These are phyloP conservation scores for Rhynchotus rufescens DNA, from an alignment of 2,797 vertebrate species.

Conservation along the genomic window DNA sequence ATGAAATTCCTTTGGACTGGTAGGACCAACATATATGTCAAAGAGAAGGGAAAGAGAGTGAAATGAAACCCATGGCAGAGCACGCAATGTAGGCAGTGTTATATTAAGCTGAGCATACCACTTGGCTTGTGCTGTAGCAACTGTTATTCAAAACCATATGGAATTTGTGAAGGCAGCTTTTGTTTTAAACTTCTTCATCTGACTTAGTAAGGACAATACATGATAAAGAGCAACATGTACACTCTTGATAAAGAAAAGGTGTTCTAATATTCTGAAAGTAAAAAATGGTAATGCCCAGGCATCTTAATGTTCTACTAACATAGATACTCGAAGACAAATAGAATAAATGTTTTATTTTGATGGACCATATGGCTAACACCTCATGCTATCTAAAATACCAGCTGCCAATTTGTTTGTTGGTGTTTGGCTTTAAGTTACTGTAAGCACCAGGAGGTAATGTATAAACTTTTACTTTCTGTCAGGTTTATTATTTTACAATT, in stretches of 20 bases:
- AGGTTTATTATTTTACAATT: constrained; percentile 4
- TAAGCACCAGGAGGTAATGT: constrained; percentile 9
- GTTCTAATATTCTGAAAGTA: not conserved
- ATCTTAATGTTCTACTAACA: not conserved
- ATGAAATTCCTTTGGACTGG: not conserved
- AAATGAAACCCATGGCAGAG: not conserved
- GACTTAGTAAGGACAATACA: constrained; percentile 1
- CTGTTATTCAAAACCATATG: constrained; percentile 22
- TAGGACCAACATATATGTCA: not conserved
- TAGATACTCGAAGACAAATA: not conserved
- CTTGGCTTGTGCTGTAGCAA: constrained; percentile 30
- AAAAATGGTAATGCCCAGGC: not conserved
- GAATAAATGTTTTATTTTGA: constrained; percentile 71
- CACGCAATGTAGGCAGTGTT: not conserved
- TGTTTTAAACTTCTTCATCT: constrained; percentile 9
- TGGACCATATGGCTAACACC: constrained; percentile 50
- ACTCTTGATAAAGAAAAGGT: not conserved
- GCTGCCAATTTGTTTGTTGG: constrained; percentile 63
- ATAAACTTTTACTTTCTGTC: constrained; percentile 51
- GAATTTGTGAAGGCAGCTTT: constrained; percentile 40
- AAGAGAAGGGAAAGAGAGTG: not conserved
- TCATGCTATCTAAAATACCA: constrained; percentile 41
- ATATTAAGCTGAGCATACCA: constrained; percentile 14
- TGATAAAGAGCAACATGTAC: not conserved
- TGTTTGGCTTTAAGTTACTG: constrained; percentile 44